Conservation (phyloP, 2,888 invertebrate genomes). For the Antheraea assamensis region DNA sequence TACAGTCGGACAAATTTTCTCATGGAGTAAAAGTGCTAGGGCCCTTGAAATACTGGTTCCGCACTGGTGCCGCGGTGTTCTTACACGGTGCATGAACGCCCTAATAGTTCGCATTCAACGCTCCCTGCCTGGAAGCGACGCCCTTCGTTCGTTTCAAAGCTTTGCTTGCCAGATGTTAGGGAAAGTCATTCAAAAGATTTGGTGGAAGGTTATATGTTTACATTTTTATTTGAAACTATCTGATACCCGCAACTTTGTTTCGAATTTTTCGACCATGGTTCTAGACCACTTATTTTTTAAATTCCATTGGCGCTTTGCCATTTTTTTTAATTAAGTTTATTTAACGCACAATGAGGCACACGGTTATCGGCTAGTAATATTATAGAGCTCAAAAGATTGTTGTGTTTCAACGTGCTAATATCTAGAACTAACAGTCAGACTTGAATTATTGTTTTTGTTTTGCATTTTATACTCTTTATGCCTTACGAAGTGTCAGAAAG, state of each 20-base stretch:
- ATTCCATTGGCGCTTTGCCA: no score
- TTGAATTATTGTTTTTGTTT: no score
- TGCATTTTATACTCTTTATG: no score
- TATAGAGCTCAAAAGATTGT: no score
- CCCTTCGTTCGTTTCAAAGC: constrained; percentile 21
- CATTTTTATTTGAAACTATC: neutral
- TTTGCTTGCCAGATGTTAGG: constrained; percentile 16
- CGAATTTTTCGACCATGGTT: no score
- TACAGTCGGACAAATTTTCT: constrained; percentile 12
- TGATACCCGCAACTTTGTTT: neutral
- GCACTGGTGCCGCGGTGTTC: constrained; percentile 43
- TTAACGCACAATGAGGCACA: no score
- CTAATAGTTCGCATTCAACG: constrained; percentile 50
- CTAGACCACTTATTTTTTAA: no score
- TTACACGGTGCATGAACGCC: constrained; percentile 64
- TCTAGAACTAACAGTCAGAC: no score
- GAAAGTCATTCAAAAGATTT: constrained; percentile 9
- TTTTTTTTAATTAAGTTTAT: no score
- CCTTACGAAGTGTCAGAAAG: no score
- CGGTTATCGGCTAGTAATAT: no score
- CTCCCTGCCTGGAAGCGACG: constrained; percentile 20
- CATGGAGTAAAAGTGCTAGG: constrained; percentile 18
- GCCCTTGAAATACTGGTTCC: constrained; percentile 46
- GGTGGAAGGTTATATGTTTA: neutral
- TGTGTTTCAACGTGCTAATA: no score